Evolutionary conservation across 2,888 invertebrate genomes (phyloP).

Genomic region (Drosophila helvetica): DNA sequence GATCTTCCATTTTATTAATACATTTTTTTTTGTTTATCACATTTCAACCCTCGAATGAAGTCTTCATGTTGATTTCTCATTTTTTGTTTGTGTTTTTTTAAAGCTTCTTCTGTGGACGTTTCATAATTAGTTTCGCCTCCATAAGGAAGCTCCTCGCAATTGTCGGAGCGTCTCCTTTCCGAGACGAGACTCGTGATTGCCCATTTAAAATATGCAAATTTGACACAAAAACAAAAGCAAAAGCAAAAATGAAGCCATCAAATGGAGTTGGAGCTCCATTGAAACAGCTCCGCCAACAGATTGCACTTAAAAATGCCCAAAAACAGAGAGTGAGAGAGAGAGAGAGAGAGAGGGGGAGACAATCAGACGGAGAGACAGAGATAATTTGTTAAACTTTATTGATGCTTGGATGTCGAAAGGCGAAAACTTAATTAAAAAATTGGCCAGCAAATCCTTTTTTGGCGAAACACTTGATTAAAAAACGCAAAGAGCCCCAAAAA

Average conservation of each 20-base stretch:
- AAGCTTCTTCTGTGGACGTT: neutral
- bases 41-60: neutral
- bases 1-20: neutral
- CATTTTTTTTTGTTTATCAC: neutral
- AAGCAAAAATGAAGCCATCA: slow-evolving; percentile 65
- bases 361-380: slow-evolving; percentile 1
- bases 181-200: slow-evolving; percentile 42
- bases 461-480: slow-evolving; percentile 64
- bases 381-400: slow-evolving; percentile 67
- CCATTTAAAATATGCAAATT: slow-evolving; percentile 51
- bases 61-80: slow-evolving; percentile 7
- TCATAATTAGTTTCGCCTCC: slow-evolving; percentile 42
- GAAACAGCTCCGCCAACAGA: slow-evolving; percentile 8
- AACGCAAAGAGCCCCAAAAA: slow-evolving; percentile 30
- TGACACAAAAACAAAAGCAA: slow-evolving; percentile 24
- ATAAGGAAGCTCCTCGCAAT: slow-evolving; percentile 38
- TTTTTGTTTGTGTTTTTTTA: neutral
- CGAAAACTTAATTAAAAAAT: slow-evolving; percentile 74
- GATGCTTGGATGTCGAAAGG: slow-evolving; percentile 68
- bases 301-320: slow-evolving; percentile 49
- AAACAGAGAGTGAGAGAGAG: slow-evolving; percentile 6
- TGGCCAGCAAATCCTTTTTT: slow-evolving; percentile 59
- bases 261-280: slow-evolving; percentile 47
- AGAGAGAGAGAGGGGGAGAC: no score
- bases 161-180: slow-evolving; percentile 41